These are phyloP conservation scores for Leucopsar rothschildi DNA, from an alignment of 2,113 vertebrate species.

Conservation along the genomic window DNA sequence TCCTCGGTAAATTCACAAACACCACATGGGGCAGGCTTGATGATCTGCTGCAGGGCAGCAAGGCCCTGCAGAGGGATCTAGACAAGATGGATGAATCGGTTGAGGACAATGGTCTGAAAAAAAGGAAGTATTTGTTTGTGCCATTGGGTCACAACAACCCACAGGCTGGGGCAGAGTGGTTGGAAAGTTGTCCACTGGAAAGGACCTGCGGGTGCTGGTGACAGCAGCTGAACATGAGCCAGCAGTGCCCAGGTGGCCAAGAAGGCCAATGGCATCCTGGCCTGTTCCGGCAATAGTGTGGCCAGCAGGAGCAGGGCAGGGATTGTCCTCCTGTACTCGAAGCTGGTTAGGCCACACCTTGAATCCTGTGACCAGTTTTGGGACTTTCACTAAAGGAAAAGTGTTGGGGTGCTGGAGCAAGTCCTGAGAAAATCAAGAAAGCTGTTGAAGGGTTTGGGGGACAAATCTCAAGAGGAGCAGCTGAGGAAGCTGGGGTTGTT, in stretches of 20 bases:
- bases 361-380: background rate
- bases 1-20: background rate
- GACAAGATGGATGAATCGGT: background rate
- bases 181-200: background rate
- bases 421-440: background rate
- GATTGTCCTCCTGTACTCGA: fast-evolving
- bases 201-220: background rate
- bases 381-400: background rate
- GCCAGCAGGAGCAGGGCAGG: background rate
- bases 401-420: background rate
- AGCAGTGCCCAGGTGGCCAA: background rate
- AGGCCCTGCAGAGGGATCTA: background rate
- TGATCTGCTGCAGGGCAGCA: background rate
- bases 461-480: background rate
- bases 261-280: background rate
- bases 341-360: background rate
- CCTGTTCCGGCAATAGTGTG: background rate
- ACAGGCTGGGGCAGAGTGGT: background rate
- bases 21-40: background rate
- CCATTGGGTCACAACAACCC: fast-evolving
- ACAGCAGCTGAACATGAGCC: background rate
- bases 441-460: background rate
- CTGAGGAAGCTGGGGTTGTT: background rate
- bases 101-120: background rate
- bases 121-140: background rate